Base-by-base conservation (phyloP, 2,888 invertebrate genomes). In the Philereme vetulata region DNA sequence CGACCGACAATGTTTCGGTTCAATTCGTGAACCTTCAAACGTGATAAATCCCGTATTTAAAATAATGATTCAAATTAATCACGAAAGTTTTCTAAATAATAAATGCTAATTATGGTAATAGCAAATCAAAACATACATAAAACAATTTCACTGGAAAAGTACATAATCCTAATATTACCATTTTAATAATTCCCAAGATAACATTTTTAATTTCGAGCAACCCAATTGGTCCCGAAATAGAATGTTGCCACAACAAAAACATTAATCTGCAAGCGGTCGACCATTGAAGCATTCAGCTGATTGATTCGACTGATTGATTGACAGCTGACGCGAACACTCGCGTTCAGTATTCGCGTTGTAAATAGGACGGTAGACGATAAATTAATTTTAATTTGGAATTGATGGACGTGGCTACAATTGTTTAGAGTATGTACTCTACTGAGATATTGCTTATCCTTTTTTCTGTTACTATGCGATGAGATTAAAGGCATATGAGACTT, bases 271-370 rank as follows among this genome's bases (percentile, higher is more conserved):
- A 66, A 69, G 71, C 71, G 66, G 56, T 59, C 51, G 65, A 2
- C 68, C 62, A 68, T 66, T 69, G 70, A 75, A 74, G 72, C 66
- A 52, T 53, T 60, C 67, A 63, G 59, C 70, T 80, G 83, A 84
- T 83, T 81, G 84, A 81, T 81, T 70, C 73, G 64, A 70, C 55
- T 72, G 76, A 78, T 71, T 84, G 85, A 86, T 81, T 84, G 88
- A 85, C 85, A 83, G 75, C 59, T 84, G 85, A 81, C 84, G 68
- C 70, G 71, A 64, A 66, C 80, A 76, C 67, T 70, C 52, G 52
- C 51, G 51, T 10, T 53, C 56, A 55, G n/a, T 49, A 43, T 33
- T 56, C 51, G 46, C 43, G 38, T 54, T 48, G 63, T 67, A 70
- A 72, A 66, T 70, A 70, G 72, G 72, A 65, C 64, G 60, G 60